These are phyloP conservation scores for Rhagophthalmus giganteus DNA, from an alignment of 2,888 invertebrate species.

Conservation along the genomic window DNA sequence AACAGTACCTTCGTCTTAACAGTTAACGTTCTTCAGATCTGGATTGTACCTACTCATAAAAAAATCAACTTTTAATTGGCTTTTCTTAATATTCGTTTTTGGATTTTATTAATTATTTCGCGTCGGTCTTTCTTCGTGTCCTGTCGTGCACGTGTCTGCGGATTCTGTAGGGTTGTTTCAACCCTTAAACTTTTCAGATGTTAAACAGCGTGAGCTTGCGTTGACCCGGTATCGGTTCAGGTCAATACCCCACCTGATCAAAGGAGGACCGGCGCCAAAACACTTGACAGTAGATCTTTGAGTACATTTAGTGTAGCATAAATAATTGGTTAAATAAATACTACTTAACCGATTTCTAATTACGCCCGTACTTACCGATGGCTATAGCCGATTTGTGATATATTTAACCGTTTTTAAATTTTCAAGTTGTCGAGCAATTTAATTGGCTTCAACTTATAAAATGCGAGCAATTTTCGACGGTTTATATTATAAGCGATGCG, in stretches of 20 bases:
- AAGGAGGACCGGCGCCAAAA: constrained; percentile 39
- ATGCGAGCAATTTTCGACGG: too few species aligned
- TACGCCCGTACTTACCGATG: too few species aligned
- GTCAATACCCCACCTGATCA: constrained; percentile 41
- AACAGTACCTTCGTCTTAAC: background rate
- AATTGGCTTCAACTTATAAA: too few species aligned
- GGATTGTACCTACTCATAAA: background rate
- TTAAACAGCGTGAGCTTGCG: constrained; percentile 31
- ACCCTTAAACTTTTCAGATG: constrained; percentile 34
- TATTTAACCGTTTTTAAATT: too few species aligned
- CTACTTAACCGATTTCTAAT: constrained; percentile 13
- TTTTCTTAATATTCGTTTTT: background rate
- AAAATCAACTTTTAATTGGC: background rate
- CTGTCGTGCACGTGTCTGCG: background rate
- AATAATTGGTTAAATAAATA: constrained; percentile 32
- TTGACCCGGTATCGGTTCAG: constrained; percentile 36
- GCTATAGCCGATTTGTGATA: background rate
- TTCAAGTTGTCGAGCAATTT: too few species aligned
- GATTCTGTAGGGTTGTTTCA: constrained; percentile 19
- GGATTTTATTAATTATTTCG: constrained; percentile 7
- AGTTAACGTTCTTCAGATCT: background rate
- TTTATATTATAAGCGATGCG: too few species aligned
- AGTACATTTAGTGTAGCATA: constrained; percentile 33
- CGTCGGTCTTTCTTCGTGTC: background rate
- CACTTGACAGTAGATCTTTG: constrained; percentile 35